Evolutionary conservation across 2,888 invertebrate genomes (phyloP).

Genomic region (Eupithecia tripunctaria): DNA sequence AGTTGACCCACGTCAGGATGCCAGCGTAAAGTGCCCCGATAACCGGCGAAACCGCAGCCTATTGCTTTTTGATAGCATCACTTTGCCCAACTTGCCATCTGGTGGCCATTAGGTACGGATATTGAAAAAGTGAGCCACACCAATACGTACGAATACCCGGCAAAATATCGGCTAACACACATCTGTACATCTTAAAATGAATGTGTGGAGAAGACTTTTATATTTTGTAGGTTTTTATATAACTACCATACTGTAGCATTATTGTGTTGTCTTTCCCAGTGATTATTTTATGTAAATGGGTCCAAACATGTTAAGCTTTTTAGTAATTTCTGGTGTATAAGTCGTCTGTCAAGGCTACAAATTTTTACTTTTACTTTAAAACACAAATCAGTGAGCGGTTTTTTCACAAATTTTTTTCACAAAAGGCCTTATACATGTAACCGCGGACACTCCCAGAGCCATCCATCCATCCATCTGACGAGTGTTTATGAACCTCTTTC

Average conservation of each 20-base stretch:
- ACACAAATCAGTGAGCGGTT: not conserved
- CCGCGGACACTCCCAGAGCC: not conserved
- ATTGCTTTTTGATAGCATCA: conserved; percentile 85
- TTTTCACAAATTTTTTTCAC: too few species aligned
- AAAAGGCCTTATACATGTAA: not conserved
- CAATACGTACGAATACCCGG: conserved; percentile 55
- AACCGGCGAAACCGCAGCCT: conserved; percentile 81
- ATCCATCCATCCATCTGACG: not conserved
- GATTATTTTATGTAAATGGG: not conserved
- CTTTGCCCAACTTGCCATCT: conserved; percentile 83
- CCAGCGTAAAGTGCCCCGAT: conserved; percentile 80
- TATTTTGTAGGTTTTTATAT: conserved; percentile 10
- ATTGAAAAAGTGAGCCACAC: conserved; percentile 81
- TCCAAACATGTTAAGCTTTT: not conserved
- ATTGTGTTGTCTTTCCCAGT: not conserved
- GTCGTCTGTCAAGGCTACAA: too few species aligned
- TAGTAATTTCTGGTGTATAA: not conserved
- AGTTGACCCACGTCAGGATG: conserved; percentile 74
- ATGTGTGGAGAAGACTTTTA: not conserved
- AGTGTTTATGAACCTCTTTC: not conserved
- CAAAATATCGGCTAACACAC: conserved; percentile 45
- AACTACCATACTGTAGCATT: conserved; percentile 13
- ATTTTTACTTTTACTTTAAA: not conserved
- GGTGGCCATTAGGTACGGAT: conserved; percentile 82
- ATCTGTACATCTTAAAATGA: conserved; percentile 9